phyloP scores from a whole-genome alignment of 1,140 invertebrate species.

The Tetragnatha versicolor region DNA sequence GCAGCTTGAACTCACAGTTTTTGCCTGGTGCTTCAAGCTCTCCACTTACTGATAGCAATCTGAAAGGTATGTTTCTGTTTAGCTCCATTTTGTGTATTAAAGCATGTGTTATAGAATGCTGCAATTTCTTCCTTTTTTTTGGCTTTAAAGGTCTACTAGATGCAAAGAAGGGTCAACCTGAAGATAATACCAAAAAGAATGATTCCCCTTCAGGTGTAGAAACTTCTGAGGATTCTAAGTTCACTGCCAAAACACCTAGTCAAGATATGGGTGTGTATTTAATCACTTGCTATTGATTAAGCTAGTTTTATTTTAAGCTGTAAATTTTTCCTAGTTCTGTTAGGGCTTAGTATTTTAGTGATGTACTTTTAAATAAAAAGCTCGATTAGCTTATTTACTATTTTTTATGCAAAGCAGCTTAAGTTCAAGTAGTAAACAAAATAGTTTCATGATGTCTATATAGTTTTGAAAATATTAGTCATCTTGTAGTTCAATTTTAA shows the following conservation, averaged over 20 bases:
- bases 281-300: not conserved
- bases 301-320: not conserved
- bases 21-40: conserved; percentile 4
- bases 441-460: no score
- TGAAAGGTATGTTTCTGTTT: conserved; percentile 31
- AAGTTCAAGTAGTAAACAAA: no score
- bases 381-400: no score
- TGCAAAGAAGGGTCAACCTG: conserved; percentile 7
- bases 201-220: conserved; percentile 9
- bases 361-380: no score
- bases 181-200: conserved; percentile 1
- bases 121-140: not conserved
- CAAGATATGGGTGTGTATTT: conserved; percentile 2
- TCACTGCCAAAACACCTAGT: not conserved
- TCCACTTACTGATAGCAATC: conserved; percentile 5
- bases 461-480: no score
- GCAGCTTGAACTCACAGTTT: not conserved
- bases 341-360: no score
- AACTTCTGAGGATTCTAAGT: conserved; percentile 8
- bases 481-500: no score
- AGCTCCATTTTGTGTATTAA: not conserved
- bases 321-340: no score
- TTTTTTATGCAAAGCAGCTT: no score
- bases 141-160: conserved; percentile 13
- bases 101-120: not conserved